A percentile compares a stretch with the other conserved stretches of the same genome.
These are phyloP conservation scores for Rhynchomys soricoides DNA, from an alignment of 2,113 vertebrate species.

Conservation along the genomic window DNA sequence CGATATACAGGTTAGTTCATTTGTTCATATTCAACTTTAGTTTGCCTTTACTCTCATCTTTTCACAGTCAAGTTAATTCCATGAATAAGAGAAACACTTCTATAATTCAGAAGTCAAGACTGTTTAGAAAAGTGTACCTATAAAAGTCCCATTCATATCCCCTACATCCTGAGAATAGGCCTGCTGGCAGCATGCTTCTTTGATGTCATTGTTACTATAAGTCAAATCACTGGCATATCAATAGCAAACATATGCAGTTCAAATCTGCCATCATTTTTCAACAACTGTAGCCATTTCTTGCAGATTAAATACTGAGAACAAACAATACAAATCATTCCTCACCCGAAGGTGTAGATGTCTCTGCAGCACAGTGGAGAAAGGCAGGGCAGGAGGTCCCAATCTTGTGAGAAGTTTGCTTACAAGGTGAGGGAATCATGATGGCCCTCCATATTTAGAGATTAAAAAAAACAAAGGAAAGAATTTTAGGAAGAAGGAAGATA, in stretches of 20 bases:
- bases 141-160: not conserved
- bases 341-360: not conserved
- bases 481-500: not conserved
- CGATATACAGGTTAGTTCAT: not conserved
- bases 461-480: not conserved
- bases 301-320: not conserved
- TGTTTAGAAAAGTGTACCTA: not conserved
- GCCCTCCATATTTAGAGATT: not conserved
- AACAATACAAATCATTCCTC: not conserved
- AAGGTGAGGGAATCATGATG: not conserved
- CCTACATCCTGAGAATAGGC: not conserved
- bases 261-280: not conserved
- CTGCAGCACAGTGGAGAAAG: not conserved
- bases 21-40: not conserved
- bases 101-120: not conserved
- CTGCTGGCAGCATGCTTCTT: not conserved
- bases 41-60: not conserved
- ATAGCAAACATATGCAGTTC: not conserved
- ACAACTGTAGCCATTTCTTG: not conserved
- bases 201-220: not conserved
- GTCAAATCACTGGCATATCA: not conserved
- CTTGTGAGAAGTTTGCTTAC: not conserved
- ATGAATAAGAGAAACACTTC: not conserved
- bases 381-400: not conserved
- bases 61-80: not conserved